Base-by-base conservation (phyloP, 2,888 invertebrate species). In the Aphodius granarius region DNA sequence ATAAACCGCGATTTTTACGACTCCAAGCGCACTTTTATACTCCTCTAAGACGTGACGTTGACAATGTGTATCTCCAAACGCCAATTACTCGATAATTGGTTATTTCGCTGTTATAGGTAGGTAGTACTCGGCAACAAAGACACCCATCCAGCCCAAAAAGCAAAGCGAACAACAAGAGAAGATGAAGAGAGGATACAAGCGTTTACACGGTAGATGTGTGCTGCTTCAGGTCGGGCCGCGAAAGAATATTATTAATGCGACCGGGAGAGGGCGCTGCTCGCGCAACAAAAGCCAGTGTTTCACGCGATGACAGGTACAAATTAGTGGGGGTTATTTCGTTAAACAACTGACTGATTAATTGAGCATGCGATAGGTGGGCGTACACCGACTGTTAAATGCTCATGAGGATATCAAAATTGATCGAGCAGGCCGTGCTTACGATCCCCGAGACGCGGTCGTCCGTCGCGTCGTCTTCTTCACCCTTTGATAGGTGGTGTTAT, bases 221-320 rank as follows among this genome's bases (percentile, higher is more conserved):
- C 43, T 43, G 43, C 43, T 43, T 3, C 1, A 6, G 43, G 6
- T 6, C 13, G 43, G 5, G 23, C 43, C 3, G 43, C 43, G 43
- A 43, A 43, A 43, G 43, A 43, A 43, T 43, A 43, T 43, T 43
- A 43, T 43, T 43, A 43, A 43, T 43, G 43, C 43, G 43, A 6
- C 0, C 43, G 43, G 9, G 3, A 43, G 43, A 43, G 43, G 43
- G 43, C 43, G 43, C 43, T 13, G 43, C 43, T 43, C 43, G 6
- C 43, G 43, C 43, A 43, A 43, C 43, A 43, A 43, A n/a, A 43
- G 43, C 43, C 43, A 43, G 43, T 43, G 43, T 43, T 43, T 43
- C 43, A 43, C 43, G 75, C 73, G 78, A 71, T 76, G 78, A 78
- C 78, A 78, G 76, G 78, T 76, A 76, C 72, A 77, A 74, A 78